Base-by-base conservation (phyloP, 2,888 invertebrate genomes). In the Pediacus dermestoides region DNA sequence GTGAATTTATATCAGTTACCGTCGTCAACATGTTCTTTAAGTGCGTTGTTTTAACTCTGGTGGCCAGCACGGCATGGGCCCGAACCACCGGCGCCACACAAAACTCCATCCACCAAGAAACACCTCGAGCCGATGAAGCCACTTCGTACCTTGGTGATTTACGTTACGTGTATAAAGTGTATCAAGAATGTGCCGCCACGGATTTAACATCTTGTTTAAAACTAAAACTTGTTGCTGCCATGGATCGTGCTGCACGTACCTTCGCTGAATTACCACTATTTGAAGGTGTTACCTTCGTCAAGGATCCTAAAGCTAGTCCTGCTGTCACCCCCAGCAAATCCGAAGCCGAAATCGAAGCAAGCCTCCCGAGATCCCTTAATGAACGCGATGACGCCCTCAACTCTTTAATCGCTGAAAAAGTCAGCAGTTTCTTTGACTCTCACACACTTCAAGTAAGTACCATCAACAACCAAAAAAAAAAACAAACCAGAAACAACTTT, bases 281-380 rank as follows among this genome's bases (percentile, higher is more conserved):
- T 37, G 85, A 84, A 37, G 88, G 88, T n/a, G 77, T 89, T 33
- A 81, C 80, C 38, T 79, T 89, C 54, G 79, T 85, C 6, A 80
- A 80, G 57, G 81, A 83, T 56, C 71, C 74, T 42, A 62, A 60
- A 3, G 58, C 64, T 1, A 42, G 70, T 55, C 66, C 72, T 39
- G 66, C 73, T 34, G 66, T 69, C 28, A 52, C 59, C 26, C 60
- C 68, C 16, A 54, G 57, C 1, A 72, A 74, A 57, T 70, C 72
- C 8, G 80, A 82, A 59, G 74, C 75, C 34, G 79, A 81, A 37
- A 74, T 85, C 45, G 86, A 87, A 61, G 81, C 84, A 14, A 76
- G 75, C 42, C 71, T 89, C 47, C 88, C 89, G 0, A 76, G 89
- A 54, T 76, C 82, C 26, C 63, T 85, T 43, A 81, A 81, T 34